Percentiles rank a stretch among this genome's conserved stretches.
These are phyloP conservation scores for Phaethornis superciliosus DNA, from an alignment of 2,113 vertebrate species.

Conservation along the genomic window DNA sequence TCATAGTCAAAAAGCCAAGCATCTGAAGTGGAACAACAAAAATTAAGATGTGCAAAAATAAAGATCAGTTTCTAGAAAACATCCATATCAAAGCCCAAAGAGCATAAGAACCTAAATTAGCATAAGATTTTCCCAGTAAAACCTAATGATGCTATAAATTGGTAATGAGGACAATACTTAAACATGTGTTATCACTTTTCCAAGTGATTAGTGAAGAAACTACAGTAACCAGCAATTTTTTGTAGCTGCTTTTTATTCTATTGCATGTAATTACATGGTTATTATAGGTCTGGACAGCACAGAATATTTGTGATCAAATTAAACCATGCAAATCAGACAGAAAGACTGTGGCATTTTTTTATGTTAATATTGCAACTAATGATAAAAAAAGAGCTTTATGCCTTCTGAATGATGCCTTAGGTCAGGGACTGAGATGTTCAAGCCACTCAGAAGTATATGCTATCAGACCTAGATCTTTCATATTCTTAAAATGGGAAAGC, in stretches of 20 bases:
- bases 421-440: not conserved
- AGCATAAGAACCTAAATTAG: not conserved
- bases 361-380: not conserved
- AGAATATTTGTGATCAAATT: slow-evolving; percentile 6
- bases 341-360: not conserved
- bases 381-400: not conserved
- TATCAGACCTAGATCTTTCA: not conserved
- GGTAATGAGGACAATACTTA: not conserved
- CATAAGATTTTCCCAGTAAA: not conserved
- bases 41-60: not conserved
- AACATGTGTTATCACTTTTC: slow-evolving; percentile 18
- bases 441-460: not conserved
- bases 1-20: not conserved
- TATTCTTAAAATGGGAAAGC: not conserved
- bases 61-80: not conserved
- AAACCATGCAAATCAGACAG: not conserved
- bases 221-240: not conserved
- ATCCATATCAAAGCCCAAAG: not conserved
- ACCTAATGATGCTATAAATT: slow-evolving; percentile 16
- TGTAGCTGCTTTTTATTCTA: not conserved
- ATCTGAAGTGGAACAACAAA: not conserved
- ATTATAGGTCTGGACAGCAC: not conserved
- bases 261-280: not conserved
- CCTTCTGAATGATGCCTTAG: not conserved
- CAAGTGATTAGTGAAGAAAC: slow-evolving; percentile 27